Conservation (phyloP, 2,888 invertebrate species). For the Eupithecia vulgata region DNA sequence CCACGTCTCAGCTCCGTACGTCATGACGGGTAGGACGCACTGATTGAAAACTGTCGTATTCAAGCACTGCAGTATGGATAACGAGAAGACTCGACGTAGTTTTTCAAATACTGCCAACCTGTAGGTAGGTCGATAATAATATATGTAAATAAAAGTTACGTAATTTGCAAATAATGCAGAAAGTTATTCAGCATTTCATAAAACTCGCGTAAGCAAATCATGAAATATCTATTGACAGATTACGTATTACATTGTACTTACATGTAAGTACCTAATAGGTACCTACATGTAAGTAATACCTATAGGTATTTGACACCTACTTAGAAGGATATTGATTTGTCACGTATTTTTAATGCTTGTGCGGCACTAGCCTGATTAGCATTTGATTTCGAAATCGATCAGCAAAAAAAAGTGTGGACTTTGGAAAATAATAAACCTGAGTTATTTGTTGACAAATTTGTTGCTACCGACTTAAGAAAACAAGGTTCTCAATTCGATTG, state of each 20-base stretch:
- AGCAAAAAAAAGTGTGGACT: conserved; percentile 50
- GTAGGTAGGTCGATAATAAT: not conserved
- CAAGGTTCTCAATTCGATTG: not conserved
- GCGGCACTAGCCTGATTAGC: conserved; percentile 18
- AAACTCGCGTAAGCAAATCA: not conserved
- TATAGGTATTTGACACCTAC: not conserved
- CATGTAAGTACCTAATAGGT: not conserved
- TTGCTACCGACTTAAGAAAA: not conserved
- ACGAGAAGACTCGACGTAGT: too few relatives aligned
- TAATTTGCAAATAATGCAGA: not conserved
- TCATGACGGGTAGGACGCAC: too few relatives aligned
- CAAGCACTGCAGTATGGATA: too few relatives aligned
- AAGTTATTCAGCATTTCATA: not conserved
- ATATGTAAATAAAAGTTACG: not conserved
- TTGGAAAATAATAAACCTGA: not conserved
- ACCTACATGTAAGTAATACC: too few relatives aligned
- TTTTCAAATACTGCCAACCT: too few relatives aligned
- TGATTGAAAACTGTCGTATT: too few relatives aligned
- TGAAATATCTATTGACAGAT: not conserved
- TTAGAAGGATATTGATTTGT: conserved; percentile 29
- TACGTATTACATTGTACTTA: not conserved
- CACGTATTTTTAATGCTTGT: conserved; percentile 39
- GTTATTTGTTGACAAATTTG: too few relatives aligned
- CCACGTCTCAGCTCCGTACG: too few relatives aligned
- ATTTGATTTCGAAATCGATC: conserved; percentile 39